phyloP scores from a whole-genome alignment of 2,113 vertebrate species.

The Penelope pileata region DNA sequence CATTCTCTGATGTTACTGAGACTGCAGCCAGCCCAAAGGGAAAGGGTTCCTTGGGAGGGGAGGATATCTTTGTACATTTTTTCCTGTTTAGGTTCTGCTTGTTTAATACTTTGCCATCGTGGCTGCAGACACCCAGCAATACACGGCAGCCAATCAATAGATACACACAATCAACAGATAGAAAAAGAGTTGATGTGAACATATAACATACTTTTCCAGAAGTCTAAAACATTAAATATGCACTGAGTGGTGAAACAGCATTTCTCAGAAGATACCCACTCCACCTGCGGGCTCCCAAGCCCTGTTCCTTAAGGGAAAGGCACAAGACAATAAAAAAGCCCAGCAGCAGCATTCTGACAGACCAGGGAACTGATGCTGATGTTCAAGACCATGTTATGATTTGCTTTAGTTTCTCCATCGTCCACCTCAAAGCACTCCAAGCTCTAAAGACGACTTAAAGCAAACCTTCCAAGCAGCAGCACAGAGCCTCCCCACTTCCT shows the following conservation, averaged over 20 bases:
- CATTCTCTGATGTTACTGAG: background rate
- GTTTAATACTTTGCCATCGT: background rate
- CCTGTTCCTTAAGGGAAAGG: background rate
- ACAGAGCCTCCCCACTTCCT: background rate
- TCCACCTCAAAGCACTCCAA: background rate
- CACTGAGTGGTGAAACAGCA: background rate
- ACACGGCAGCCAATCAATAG: background rate
- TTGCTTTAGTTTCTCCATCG: background rate
- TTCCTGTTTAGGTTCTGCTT: background rate
- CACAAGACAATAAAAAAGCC: background rate
- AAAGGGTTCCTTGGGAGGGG: background rate
- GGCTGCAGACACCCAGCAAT: background rate
- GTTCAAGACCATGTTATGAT: background rate
- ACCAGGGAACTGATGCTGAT: background rate
- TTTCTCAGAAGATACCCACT: background rate
- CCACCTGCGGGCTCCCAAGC: too few species aligned
- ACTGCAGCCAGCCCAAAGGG: background rate
- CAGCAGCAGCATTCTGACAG: background rate
- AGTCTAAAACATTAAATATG: background rate
- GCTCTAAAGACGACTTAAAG: background rate
- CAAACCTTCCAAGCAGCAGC: background rate
- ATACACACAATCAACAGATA: background rate
- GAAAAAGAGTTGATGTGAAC: background rate
- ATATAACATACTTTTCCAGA: background rate
- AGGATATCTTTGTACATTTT: background rate